Conservation (phyloP, 2,113 vertebrate genomes). For the Rhabdomys dilectus region DNA sequence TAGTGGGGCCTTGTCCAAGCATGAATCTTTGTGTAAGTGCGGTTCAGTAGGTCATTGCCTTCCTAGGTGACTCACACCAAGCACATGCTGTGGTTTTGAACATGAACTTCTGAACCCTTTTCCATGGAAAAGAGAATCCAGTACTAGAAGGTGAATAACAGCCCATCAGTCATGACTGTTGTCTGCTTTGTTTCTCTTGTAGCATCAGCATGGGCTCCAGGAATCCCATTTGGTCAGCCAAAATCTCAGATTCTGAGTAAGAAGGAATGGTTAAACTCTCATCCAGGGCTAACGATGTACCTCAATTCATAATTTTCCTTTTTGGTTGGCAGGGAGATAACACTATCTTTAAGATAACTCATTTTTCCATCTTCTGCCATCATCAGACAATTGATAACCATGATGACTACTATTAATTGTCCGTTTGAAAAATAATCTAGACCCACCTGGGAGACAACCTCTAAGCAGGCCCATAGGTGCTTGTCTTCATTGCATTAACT, state of each 20-base stretch:
- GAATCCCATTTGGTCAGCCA: not conserved
- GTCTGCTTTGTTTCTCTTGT: not conserved
- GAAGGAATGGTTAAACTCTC: not conserved
- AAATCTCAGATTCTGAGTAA: not conserved
- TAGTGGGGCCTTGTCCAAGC: not conserved
- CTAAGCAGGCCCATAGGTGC: not conserved
- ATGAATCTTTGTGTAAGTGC: not conserved
- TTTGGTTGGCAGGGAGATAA: not conserved
- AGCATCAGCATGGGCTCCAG: not conserved
- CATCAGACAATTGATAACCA: not conserved
- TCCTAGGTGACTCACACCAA: conserved; percentile 48
- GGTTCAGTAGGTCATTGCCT: not conserved
- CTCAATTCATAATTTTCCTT: not conserved
- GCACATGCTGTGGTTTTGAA: conserved; percentile 51
- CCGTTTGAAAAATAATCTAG: not conserved
- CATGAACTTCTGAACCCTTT: conserved; percentile 12
- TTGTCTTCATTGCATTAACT: not conserved
- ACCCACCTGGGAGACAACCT: not conserved
- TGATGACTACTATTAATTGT: not conserved
- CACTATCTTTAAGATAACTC: not conserved
- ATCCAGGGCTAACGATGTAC: not conserved
- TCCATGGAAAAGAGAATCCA: not conserved
- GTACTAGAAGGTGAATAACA: not conserved
- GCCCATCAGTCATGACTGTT: not conserved
- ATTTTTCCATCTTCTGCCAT: not conserved